Evolutionary conservation across 2,113 vertebrate genomes (phyloP).

Genomic region (Rhineura floridana): DNA sequence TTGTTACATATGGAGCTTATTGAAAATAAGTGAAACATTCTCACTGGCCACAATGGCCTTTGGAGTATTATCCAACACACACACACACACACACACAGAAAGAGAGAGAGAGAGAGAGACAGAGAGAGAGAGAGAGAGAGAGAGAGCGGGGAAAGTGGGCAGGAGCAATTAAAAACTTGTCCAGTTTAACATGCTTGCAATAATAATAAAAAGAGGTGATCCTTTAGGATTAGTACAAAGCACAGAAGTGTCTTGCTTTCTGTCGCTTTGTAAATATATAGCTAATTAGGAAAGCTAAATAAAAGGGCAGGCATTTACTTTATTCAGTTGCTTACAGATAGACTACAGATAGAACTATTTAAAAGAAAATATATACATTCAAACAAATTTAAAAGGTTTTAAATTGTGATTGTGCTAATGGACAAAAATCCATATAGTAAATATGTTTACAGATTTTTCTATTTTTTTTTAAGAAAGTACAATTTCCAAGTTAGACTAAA

Average conservation of each 20-base stretch:
- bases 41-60: not conserved
- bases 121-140: not conserved
- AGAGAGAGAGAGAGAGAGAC: not conserved
- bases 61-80: not conserved
- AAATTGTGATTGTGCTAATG: not conserved
- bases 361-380: slow-evolving; percentile 7
- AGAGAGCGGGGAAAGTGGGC: not conserved
- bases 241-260: fast-evolving
- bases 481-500: not conserved
- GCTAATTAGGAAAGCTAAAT: not conserved
- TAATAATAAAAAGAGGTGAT: not conserved
- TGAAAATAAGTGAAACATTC: not conserved
- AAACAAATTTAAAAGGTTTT: slow-evolving; percentile 16
- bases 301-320: not conserved
- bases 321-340: not conserved
- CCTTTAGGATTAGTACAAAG: not conserved
- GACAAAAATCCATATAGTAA: slow-evolving; percentile 44
- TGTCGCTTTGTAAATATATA: not conserved
- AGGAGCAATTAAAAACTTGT: no score
- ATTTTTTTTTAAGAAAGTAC: slow-evolving; percentile 20
- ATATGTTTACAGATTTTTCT: slow-evolving; percentile 22
- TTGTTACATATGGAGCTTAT: not conserved
- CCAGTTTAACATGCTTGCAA: not conserved
- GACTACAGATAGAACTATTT: not conserved
- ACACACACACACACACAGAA: no score